These are phyloP conservation scores for Danio jaintianensis DNA, from an alignment of 2,797 vertebrate genomes.

Conservation along the genomic window DNA sequence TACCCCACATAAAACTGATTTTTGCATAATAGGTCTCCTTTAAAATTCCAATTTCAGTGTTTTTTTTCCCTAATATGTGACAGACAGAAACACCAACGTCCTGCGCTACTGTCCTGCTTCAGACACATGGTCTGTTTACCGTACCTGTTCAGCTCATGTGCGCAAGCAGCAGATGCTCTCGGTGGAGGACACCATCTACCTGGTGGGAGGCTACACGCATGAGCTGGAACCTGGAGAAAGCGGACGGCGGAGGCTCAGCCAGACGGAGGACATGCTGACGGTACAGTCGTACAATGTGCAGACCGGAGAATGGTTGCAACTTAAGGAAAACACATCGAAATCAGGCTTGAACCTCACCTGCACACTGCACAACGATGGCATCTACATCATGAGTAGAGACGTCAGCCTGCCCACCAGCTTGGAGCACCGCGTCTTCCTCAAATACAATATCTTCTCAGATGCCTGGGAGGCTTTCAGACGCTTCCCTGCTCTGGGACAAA, in stretches of 20 bases:
- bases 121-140: slow-evolving; percentile 88
- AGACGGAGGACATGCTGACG: slow-evolving; percentile 87
- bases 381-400: slow-evolving; percentile 95
- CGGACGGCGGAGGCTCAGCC: slow-evolving; percentile 75
- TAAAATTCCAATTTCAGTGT: not conserved
- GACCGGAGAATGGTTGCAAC: slow-evolving; percentile 88
- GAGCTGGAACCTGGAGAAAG: slow-evolving; percentile 73
- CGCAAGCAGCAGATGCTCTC: slow-evolving; percentile 99
- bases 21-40: too few relatives aligned
- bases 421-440: slow-evolving; percentile 91
- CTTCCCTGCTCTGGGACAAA: slow-evolving; percentile 90
- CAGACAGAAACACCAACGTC: slow-evolving; percentile 92
- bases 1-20: too few relatives aligned
- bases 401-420: slow-evolving; percentile 87
- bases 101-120: slow-evolving; percentile 89
- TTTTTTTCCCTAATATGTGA: slow-evolving; percentile 59
- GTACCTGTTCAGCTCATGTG: slow-evolving; percentile 85
- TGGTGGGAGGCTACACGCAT: slow-evolving; percentile 94
- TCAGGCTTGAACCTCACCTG: slow-evolving; percentile 95
- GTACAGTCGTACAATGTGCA: slow-evolving; percentile 90
- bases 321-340: slow-evolving; percentile 92
- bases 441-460: slow-evolving; percentile 92
- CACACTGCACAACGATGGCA: slow-evolving; percentile 92
- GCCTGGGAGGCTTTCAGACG: slow-evolving; percentile 90
- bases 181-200: slow-evolving; percentile 93